Conservation (phyloP, 2,888 invertebrate genomes). For the Belgica antarctica region DNA sequence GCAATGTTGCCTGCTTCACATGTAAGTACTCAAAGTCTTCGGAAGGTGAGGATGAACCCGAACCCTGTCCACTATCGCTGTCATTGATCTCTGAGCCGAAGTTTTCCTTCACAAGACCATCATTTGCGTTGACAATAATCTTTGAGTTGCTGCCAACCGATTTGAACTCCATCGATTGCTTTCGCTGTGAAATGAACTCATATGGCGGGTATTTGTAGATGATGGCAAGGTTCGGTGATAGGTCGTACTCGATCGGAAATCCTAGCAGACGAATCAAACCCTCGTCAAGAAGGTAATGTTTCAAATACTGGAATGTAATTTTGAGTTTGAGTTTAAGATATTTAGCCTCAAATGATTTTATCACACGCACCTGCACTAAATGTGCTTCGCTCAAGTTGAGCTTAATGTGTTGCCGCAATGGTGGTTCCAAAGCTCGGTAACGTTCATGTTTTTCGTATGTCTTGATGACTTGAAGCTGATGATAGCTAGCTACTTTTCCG, state of each 20-base stretch:
- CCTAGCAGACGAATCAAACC: conserved; percentile 66
- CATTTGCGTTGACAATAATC: conserved; percentile 49
- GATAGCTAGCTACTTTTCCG: not conserved
- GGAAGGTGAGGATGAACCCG: conserved; percentile 59
- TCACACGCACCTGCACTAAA: conserved; percentile 58
- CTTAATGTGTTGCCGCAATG: conserved; percentile 54
- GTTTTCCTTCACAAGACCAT: conserved; percentile 47
- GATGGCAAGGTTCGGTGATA: conserved; percentile 62
- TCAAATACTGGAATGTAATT: conserved; percentile 58
- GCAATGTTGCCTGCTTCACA: not conserved
- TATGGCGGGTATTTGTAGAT: conserved; percentile 62
- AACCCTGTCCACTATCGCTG: conserved; percentile 59
- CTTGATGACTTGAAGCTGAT: not conserved
- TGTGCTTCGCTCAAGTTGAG: conserved; percentile 58
- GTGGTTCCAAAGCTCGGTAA: conserved; percentile 48
- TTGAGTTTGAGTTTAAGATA: too few species aligned
- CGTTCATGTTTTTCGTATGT: not conserved
- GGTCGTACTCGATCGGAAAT: conserved; percentile 67
- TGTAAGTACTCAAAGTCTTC: conserved; percentile 56
- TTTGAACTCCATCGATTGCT: conserved; percentile 29
- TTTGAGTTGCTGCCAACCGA: conserved; percentile 41
- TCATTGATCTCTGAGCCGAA: conserved; percentile 48
- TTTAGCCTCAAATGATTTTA: too few species aligned
- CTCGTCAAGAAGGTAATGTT: conserved; percentile 62
- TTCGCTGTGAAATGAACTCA: conserved; percentile 48